Evolutionary conservation across 1,140 invertebrate genomes (phyloP), one percentile per base, ranked within the genome.

Genomic region (Odontomachus brunneus): DNA sequence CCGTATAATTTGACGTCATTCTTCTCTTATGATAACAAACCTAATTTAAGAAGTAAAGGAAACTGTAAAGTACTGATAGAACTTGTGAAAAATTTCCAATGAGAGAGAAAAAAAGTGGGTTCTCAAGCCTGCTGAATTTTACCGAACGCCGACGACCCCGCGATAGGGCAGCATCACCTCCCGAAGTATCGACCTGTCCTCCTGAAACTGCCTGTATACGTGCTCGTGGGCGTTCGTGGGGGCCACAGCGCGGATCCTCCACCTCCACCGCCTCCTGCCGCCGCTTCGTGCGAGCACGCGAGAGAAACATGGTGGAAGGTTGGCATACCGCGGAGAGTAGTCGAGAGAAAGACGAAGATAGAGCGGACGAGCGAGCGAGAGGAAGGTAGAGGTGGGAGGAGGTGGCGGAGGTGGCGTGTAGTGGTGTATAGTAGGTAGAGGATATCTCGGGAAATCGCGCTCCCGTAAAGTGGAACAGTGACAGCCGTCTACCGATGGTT

Each of bases 361-460:
- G 66, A 67, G 29, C n/a, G 29, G 24, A 1, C n/a, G 55, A 63
- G 15, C 53, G 69, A 55, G 29, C 65, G 33, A 59, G 15, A 44
- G 19, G 3, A 29, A 38, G 55, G 17, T 22, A 22, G 67, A 48
- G 76, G 51, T 71, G 78, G 75, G 82, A 78, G 81, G 84, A 74
- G 63, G 62, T 38, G 67, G 72, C 73, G 83, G 83, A 80, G 84
- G 86, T 87, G 85, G 86, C 44, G 62, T 84, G 60, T 66, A 81
- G 83, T 80, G 66, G 82, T 44, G 9, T 82, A 81, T 76, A 89
- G 87, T 88, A 89, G 87, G 76, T 88, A 84, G 87, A 80, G 85
- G 84, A 91, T 91, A 90, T 88, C 90, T 90, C 88, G 85, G 87
- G 88, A 91, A 90, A 90, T 90, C 83, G 86, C 80, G 82, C 84